These are phyloP conservation scores for Hylaeus anthracinus DNA, from an alignment of 1,140 invertebrate species.

Conservation along the genomic window DNA sequence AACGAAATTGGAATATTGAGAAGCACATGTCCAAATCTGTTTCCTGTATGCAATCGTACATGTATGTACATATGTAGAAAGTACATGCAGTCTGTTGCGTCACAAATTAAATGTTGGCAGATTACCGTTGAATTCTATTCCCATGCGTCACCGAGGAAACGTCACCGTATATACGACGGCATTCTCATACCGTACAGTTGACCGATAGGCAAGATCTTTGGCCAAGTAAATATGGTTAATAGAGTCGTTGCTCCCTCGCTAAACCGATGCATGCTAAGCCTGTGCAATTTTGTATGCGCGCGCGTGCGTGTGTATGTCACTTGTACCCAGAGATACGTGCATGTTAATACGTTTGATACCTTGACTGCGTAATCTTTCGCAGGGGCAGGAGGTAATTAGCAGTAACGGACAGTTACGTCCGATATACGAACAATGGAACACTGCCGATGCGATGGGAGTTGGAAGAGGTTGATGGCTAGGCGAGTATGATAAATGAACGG, in stretches of 20 bases:
- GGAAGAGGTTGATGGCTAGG: conserved; percentile 75
- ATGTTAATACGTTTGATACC: conserved; percentile 70
- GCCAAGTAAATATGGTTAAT: conserved; percentile 59
- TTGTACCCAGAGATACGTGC: background rate
- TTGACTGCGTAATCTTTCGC: conserved; percentile 71
- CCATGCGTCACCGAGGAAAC: conserved; percentile 15
- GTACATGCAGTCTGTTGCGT: background rate
- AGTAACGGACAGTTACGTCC: conserved; percentile 73
- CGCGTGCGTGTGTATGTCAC: conserved; percentile 11
- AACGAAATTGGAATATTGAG: background rate
- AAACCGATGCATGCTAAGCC: conserved; percentile 18
- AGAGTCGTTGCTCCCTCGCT: conserved; percentile 61
- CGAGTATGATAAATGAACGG: conserved; percentile 81
- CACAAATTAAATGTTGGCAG: conserved; percentile 28
- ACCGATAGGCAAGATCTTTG: conserved; percentile 53
- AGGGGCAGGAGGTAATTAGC: conserved; percentile 76
- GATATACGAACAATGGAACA: conserved; percentile 76
- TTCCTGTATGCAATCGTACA: background rate
- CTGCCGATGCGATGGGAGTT: conserved; percentile 71
- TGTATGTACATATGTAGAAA: too few relatives aligned
- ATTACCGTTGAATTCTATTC: conserved; percentile 35
- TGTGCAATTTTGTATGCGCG: background rate
- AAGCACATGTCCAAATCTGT: background rate
- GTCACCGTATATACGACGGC: conserved; percentile 22
- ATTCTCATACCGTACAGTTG: conserved; percentile 23